A percentile compares a stretch with the other conserved stretches of the same genome.
Evolutionary conservation across 37 sponge, comb jelly and placozoan genomes (phyloP).

Genomic region (Axinella damicornis): DNA sequence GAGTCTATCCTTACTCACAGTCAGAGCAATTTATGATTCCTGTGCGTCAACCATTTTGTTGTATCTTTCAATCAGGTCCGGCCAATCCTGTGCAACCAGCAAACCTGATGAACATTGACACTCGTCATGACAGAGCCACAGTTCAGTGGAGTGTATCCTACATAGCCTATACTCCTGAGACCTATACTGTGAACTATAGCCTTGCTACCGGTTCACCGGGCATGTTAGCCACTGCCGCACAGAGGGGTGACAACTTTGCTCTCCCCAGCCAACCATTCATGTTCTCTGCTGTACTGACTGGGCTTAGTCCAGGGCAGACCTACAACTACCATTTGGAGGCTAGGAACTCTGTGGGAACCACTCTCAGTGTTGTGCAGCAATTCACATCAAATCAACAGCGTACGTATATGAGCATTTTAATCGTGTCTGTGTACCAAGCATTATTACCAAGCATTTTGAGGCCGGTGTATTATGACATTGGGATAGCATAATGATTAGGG

Average conservation of each 20-base stretch:
- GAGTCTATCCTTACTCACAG: too few species aligned
- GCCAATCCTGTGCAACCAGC: neutral
- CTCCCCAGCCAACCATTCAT: neutral
- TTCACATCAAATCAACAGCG: conserved; percentile 19
- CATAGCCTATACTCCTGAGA: conserved; percentile 61
- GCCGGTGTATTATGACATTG: too few species aligned
- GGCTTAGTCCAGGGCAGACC: neutral
- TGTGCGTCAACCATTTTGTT: too few species aligned
- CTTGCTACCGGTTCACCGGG: neutral
- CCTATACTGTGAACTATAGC: conserved; percentile 48
- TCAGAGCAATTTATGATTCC: too few species aligned
- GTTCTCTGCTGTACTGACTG: conserved; percentile 26
- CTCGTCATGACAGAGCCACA: conserved; percentile 15
- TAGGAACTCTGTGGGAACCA: conserved; percentile 33
- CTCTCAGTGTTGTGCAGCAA: neutral
- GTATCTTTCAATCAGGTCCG: conserved; percentile 17
- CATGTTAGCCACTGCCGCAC: neutral
- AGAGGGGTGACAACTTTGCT: conserved; percentile 3
- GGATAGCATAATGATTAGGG: too few species aligned
- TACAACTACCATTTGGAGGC: conserved; percentile 46
- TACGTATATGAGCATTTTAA: conserved; percentile 10
- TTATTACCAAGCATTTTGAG: too few species aligned
- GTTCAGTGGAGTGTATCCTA: conserved; percentile 39
- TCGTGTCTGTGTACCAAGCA: too few species aligned
- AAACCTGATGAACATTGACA: neutral